Base-by-base conservation (phyloP, 2,888 invertebrate genomes). In the Aethes cnicana region DNA sequence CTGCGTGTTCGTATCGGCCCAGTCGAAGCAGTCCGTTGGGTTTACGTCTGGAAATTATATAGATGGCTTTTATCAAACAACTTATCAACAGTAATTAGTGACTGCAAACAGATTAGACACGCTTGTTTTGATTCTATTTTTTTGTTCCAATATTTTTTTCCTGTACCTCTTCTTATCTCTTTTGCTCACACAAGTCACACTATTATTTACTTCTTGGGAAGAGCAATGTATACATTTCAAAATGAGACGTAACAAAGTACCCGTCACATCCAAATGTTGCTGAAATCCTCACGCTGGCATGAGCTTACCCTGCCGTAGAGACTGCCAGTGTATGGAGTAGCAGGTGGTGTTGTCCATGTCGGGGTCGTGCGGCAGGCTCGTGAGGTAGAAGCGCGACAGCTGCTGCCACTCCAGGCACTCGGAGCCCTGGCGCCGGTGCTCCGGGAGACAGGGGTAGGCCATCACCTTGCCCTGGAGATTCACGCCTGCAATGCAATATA, bases 1-100 rank as follows among this genome's bases (percentile, higher is more conserved):
- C 61, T 94, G 92, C 20, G 92, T 91, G 55, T 90, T 89, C 0
- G 87, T 85, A 14, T 86, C 80, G 2, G 92, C 91, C 91, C 95
- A 92, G 62, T 96, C 95, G 67, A 95, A 97, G 72, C 98, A 98
- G 73, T 98, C 98, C 14, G 93, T 94, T 0, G 97, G 96, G 52
- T 91, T 81, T 7, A 94, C 84, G 62, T 83, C 90, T 90, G 78
- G 12, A 74, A 76, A 11, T 57, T 59, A 17, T n/a, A 28, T 26
- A 17, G 16, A 26, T 9, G 2, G 4, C 7, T 8, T 4, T 25
- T 1, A 2, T n/a, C 9, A 9, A 9, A 3, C 7, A 37, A 8
- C n/a, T n/a, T n/a, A n/a, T n/a, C n/a, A n/a, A n/a, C n/a, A n/a
- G n/a, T 11, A 6, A 25, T 4, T 1, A 56, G n/a, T n/a, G n/a